phyloP scores from a whole-genome alignment of 2,797 vertebrate species.

The Podarcis siculus region DNA sequence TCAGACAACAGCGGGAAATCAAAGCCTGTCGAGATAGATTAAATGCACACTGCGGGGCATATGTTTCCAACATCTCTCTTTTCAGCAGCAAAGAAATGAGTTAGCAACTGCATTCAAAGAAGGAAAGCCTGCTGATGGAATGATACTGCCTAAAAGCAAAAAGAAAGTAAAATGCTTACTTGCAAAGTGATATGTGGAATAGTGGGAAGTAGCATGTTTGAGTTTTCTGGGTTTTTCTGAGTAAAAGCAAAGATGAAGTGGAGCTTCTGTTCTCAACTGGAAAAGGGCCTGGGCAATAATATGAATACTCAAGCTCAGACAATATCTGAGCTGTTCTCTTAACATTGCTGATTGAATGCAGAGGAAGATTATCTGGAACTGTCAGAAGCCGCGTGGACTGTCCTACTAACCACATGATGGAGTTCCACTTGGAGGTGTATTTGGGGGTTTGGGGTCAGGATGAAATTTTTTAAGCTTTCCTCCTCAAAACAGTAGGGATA shows the following conservation, averaged over 20 bases:
- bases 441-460: not conserved
- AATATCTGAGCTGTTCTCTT: not conserved
- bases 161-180: not conserved
- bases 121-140: not conserved
- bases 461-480: not conserved
- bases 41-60: not conserved
- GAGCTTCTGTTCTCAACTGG: not conserved
- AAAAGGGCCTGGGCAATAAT: not conserved
- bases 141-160: not conserved
- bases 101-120: not conserved
- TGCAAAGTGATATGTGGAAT: not conserved
- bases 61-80: not conserved
- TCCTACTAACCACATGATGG: not conserved
- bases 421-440: not conserved
- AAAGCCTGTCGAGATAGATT: not conserved
- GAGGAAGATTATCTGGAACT: not conserved
- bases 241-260: not conserved
- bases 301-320: not conserved
- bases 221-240: not conserved
- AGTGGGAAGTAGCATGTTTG: not conserved
- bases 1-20: slow-evolving; percentile 9
- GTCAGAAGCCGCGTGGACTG: no score
- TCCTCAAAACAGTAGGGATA: not conserved
- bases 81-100: not conserved
- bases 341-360: not conserved